Base-by-base conservation (phyloP, 2,113 vertebrate species). In the Phylloscopus whistleri region DNA sequence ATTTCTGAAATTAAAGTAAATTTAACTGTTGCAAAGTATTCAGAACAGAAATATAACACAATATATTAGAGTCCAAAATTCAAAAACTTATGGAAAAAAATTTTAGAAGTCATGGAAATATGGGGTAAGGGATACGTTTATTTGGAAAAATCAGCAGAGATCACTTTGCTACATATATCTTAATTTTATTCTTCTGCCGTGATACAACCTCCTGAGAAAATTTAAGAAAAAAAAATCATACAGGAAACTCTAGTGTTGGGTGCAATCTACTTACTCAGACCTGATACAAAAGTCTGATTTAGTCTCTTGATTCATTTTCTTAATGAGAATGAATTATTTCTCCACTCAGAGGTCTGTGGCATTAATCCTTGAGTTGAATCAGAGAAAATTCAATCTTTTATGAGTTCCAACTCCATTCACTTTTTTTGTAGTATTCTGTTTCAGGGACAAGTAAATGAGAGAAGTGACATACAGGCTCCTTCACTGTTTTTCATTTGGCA, bases 401-500 rank as follows among this genome's bases (percentile, higher is more conserved):
- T 19, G 8, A 92, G 41, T 37, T 90, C 17, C 44, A 74, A 30
- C 4, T 82, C 49, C 53, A 62, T 76, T 84, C 79, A 70, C 44
- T 76, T 79, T 74, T 62, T 66, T 66, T 53, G 16, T 15, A 58
- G 37, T 43, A 76, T 79, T 92, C 37, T 56, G 17, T 86, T 90
- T 87, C 86, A 72, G 35, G n/a, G 39, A 84, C 64, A 87, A 89
- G 30, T 59, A 63, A 56, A 79, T 73, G 73, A 72, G n/a, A 52
- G 66, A 91, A 80, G 56, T 52, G 33, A 83, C 55, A 56, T 55
- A 49, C 43, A 93, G 64, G 41, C 46, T 84, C 56, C 55, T 74
- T 70, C 63, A 67, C n/a, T 88, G 82, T n/a, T 95, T 90, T 83
- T 79, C n/a, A 84, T 91, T 85, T 93, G 63, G 49, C 62, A 91